phyloP scores from a whole-genome alignment of 2,797 vertebrate genomes.

The Sitta carolinensis region DNA sequence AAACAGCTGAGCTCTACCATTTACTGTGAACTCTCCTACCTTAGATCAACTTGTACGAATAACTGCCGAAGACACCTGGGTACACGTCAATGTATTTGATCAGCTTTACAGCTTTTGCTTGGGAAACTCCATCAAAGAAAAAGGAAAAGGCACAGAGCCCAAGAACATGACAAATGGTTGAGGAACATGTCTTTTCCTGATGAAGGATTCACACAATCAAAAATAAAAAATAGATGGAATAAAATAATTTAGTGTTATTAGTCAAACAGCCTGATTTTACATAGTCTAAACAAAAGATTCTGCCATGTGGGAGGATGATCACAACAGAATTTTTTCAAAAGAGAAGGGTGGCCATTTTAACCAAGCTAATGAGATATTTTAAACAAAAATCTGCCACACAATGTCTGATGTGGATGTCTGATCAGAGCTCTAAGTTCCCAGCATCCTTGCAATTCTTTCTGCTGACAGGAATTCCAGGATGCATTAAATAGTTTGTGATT shows the following conservation, averaged over 20 bases:
- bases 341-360: not conserved
- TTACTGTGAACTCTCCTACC: not conserved
- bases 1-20: not conserved
- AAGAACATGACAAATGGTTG: not conserved
- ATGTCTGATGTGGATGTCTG: not conserved
- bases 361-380: not conserved
- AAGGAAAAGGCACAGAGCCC: not conserved
- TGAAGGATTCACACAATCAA: not conserved
- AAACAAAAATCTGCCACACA: not conserved
- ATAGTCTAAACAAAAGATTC: not conserved
- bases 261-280: not conserved
- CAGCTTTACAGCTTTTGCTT: not conserved
- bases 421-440: not conserved
- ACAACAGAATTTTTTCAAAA: not conserved
- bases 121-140: not conserved
- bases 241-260: not conserved
- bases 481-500: not conserved
- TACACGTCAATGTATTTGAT: not conserved
- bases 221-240: not conserved
- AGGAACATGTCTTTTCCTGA: not conserved
- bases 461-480: not conserved
- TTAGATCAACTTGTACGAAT: not conserved
- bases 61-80: not conserved
- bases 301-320: not conserved
- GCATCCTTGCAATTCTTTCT: not conserved